Base-by-base conservation (phyloP, 2,113 vertebrate genomes). In the Tympanuchus pallidicinctus region DNA sequence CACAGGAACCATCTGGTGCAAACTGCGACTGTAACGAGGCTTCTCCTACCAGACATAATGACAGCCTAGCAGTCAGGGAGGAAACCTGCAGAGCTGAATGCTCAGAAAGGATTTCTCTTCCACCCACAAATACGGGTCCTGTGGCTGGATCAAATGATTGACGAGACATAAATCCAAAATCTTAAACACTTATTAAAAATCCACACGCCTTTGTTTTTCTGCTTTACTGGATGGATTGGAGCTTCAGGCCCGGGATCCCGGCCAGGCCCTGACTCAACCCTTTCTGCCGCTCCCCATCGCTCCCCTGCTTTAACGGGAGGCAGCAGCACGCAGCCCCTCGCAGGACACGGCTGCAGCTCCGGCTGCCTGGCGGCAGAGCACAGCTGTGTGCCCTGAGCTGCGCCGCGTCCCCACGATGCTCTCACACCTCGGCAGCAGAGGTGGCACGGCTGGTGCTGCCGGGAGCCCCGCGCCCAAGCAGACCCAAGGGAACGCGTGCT, bases 241-340 rank as follows among this genome's bases (percentile, higher is more conserved):
- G 6, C 6, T 57, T 30, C 6, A 78, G 86, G 18, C 50, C 60
- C 89, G 83, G 92, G 82, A 95, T 74, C 47, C 42, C 20, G 11
- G 96, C 95, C 93, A 93, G 94, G 85, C 64, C 87, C 82, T 91
- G 75, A 95, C 50, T 87, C 94, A 89, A 92, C 36, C 85, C 34
- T 5, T 80, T 86, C 89, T 80, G 71, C 50, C 82, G 82, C 78
- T 61, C 81, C 0, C 8, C 71, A 74, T 84, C 1, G 0, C 75
- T 91, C 92, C 84, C 64, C 84, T 42, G 30, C 75, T 91, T 93
- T 92, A 91, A 93, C 71, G 87, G 91, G 89, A 85, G 64, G 27
- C 82, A 92, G 84, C 36, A 63, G 66, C 67, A 82, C 45, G 77
- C 89, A 89, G 81, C 45, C 73, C 52, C 73, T 88, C 82, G 87